These are phyloP conservation scores for Molorchus minor DNA, from an alignment of 2,888 invertebrate species.

Conservation along the genomic window DNA sequence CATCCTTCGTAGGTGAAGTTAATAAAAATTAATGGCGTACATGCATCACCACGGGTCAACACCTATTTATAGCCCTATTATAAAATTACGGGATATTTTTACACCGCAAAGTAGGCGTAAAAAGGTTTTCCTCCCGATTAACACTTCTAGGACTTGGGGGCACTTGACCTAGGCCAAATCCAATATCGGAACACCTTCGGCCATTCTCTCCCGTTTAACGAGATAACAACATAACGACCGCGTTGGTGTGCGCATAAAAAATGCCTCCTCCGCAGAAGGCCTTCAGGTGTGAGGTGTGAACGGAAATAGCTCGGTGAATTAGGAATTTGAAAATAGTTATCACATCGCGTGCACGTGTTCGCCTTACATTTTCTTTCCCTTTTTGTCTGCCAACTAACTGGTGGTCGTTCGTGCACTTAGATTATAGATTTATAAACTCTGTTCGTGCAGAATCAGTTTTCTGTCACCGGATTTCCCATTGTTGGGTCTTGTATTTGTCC, in stretches of 20 bases:
- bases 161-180: conserved; percentile 29
- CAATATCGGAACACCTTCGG: conserved; percentile 28
- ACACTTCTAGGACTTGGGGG: conserved; percentile 21
- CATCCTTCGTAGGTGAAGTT: too few species aligned
- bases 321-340: conserved; percentile 20
- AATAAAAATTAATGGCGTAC: too few species aligned
- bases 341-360: conserved; percentile 14
- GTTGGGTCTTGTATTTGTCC: not conserved
- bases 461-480: not conserved
- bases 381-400: not conserved
- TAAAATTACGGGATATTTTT: too few species aligned
- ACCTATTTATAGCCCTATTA: too few species aligned
- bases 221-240: conserved; percentile 14
- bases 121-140: conserved; percentile 9
- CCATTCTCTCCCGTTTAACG: conserved; percentile 21
- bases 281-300: conserved; percentile 23
- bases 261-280: conserved; percentile 6
- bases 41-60: too few species aligned
- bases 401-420: not conserved
- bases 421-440: too few species aligned
- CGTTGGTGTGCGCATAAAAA: conserved; percentile 6
- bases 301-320: conserved; percentile 18
- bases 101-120: too few species aligned
- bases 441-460: not conserved
- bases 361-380: not conserved